phyloP scores from a whole-genome alignment of 2,113 vertebrate species.

The Rissa tridactyla region DNA sequence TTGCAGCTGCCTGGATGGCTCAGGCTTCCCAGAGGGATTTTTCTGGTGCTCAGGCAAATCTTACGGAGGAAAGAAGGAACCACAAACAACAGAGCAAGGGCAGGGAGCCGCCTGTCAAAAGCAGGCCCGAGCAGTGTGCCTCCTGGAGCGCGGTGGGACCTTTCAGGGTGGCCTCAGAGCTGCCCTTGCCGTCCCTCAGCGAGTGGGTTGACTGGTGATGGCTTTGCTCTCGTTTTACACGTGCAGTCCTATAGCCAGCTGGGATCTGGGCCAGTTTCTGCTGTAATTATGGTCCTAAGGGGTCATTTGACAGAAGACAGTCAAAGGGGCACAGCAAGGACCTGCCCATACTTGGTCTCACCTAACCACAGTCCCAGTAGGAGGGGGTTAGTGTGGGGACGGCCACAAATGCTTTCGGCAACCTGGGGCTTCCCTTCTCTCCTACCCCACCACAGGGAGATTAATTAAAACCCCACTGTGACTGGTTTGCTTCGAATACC shows the following conservation, averaged over 20 bases:
- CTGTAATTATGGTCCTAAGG: not conserved
- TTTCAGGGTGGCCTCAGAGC: not conserved
- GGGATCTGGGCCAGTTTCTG: not conserved
- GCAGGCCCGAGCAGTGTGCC: not conserved
- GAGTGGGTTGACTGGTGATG: not conserved
- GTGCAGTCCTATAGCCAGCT: not conserved
- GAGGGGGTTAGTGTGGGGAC: rapidly evolving
- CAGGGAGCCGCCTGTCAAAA: not conserved
- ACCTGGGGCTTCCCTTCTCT: not conserved
- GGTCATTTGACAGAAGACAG: not conserved
- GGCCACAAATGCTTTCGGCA: rapidly evolving
- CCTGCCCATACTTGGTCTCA: not conserved
- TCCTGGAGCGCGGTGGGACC: rapidly evolving
- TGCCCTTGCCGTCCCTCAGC: not conserved
- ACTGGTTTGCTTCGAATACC: not conserved
- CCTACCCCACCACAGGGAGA: not conserved
- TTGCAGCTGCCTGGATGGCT: not conserved
- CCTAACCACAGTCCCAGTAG: not conserved
- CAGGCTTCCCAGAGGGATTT: not conserved
- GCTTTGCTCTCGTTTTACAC: not conserved
- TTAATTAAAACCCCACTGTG: not conserved
- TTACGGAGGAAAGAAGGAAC: not conserved
- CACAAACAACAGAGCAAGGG: not conserved
- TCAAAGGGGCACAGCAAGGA: not conserved
- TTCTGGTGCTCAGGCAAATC: not conserved